These are phyloP conservation scores for Ochropleura leucogaster DNA, from an alignment of 2,888 invertebrate species.

Conservation along the genomic window DNA sequence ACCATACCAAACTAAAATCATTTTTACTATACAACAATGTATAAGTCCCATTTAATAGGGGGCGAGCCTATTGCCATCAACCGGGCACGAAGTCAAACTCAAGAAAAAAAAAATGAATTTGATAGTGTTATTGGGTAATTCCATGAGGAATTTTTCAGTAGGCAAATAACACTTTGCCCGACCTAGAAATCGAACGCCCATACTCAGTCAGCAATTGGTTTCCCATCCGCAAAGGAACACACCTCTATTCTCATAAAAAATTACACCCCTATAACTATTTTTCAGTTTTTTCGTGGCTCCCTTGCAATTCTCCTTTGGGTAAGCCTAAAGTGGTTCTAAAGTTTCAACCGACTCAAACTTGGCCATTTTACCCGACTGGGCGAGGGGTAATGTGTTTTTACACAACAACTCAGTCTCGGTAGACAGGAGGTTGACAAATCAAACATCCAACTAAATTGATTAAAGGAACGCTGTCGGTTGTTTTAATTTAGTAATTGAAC, in stretches of 20 bases:
- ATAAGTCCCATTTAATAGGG: too few relatives aligned
- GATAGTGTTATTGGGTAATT: too few relatives aligned
- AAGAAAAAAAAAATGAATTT: too few relatives aligned
- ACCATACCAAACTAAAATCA: background rate
- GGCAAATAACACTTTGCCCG: too few relatives aligned
- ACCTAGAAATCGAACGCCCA: too few relatives aligned
- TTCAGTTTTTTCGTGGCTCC: slow-evolving; percentile 4
- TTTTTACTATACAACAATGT: background rate
- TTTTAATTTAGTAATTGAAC: slow-evolving; percentile 42
- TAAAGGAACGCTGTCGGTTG: slow-evolving; percentile 15
- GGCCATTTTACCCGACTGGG: background rate
- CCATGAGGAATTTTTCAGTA: too few relatives aligned
- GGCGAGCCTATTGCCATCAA: too few relatives aligned
- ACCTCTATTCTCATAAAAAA: background rate
- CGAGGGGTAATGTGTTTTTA: slow-evolving; percentile 11
- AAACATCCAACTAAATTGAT: slow-evolving; percentile 47
- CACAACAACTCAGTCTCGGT: slow-evolving; percentile 18
- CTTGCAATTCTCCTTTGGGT: background rate
- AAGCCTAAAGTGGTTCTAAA: slow-evolving; percentile 18
- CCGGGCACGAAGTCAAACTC: too few relatives aligned
- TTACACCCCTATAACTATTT: slow-evolving; percentile 10
- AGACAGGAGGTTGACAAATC: slow-evolving; percentile 44
- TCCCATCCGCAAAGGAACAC: too few relatives aligned
- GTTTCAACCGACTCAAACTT: slow-evolving; percentile 26
- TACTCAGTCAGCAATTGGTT: too few relatives aligned